These are phyloP conservation scores for Strigamia transsilvanica DNA, from an alignment of 2,888 invertebrate genomes.

Conservation along the genomic window DNA sequence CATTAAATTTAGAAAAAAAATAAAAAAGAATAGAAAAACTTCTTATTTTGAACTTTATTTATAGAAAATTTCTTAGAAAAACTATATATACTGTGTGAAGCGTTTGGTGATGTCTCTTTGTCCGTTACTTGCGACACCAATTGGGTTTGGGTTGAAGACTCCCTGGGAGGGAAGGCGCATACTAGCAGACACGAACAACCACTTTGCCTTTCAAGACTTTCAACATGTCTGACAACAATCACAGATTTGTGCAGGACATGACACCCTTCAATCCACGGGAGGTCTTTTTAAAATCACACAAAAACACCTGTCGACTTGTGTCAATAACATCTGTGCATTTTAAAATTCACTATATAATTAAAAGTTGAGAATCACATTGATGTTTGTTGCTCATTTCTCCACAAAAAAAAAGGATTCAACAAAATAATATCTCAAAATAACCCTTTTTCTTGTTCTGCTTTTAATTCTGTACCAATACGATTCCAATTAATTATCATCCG, in stretches of 20 bases:
- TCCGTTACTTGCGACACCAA: slow-evolving; percentile 10
- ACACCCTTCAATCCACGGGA: slow-evolving; percentile 36
- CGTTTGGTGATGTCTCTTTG: background rate
- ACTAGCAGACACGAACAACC: slow-evolving; percentile 42
- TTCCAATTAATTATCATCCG: too few species aligned
- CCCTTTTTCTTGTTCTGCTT: too few species aligned
- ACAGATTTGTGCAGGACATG: slow-evolving; percentile 20
- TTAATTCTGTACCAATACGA: too few species aligned
- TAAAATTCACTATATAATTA: background rate
- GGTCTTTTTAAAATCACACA: background rate
- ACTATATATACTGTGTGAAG: background rate
- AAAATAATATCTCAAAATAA: background rate
- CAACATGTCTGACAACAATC: slow-evolving; percentile 37
- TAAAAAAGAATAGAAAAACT: background rate
- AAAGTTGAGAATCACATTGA: background rate
- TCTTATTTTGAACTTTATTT: background rate
- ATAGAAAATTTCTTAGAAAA: background rate
- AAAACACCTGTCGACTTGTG: slow-evolving; percentile 10
- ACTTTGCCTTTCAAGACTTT: slow-evolving; percentile 47
- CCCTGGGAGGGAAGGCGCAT: slow-evolving; percentile 7
- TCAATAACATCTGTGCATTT: slow-evolving; percentile 28
- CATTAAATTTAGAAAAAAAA: background rate
- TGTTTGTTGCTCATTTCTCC: background rate
- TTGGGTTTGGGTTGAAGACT: slow-evolving; percentile 22
- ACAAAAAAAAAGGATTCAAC: background rate